These are phyloP conservation scores for Nyctereutes procyonoides DNA, from an alignment of 2,113 vertebrate species.

Conservation along the genomic window DNA sequence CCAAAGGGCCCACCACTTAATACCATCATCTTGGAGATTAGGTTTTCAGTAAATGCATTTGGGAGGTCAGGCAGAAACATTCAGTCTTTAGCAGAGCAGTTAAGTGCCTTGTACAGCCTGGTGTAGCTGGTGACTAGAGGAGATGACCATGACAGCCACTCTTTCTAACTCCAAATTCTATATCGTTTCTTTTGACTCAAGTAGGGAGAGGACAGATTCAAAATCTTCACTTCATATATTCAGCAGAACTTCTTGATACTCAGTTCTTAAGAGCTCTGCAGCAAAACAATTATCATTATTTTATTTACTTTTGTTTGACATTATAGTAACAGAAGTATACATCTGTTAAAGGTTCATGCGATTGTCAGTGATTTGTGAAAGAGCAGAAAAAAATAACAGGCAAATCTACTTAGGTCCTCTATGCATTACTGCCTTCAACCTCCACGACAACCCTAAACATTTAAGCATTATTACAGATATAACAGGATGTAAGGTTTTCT, in stretches of 20 bases:
- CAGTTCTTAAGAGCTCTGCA: not conserved
- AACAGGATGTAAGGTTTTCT: not conserved
- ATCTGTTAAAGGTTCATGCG: not conserved
- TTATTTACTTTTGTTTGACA: not conserved
- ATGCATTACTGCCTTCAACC: not conserved
- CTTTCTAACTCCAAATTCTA: not conserved
- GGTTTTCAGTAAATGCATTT: not conserved
- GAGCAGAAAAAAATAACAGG: not conserved
- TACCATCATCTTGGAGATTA: not conserved
- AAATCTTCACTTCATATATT: not conserved
- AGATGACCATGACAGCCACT: not conserved
- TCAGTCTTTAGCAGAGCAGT: not conserved
- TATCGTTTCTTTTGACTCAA: not conserved
- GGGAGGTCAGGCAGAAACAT: not conserved
- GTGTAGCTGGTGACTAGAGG: not conserved
- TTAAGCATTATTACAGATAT: not conserved
- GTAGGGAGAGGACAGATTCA: not conserved
- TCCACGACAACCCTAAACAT: too few relatives aligned
- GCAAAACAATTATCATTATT: not conserved
- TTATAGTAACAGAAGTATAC: not conserved
- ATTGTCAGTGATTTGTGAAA: not conserved
- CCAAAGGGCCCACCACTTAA: not conserved
- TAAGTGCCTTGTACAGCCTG: not conserved
- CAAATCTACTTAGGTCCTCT: not conserved
- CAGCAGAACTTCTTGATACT: not conserved